Evolutionary conservation across 2,888 invertebrate genomes (phyloP), one percentile per base, ranked within the genome.

Genomic region (Tachina grossa): DNA sequence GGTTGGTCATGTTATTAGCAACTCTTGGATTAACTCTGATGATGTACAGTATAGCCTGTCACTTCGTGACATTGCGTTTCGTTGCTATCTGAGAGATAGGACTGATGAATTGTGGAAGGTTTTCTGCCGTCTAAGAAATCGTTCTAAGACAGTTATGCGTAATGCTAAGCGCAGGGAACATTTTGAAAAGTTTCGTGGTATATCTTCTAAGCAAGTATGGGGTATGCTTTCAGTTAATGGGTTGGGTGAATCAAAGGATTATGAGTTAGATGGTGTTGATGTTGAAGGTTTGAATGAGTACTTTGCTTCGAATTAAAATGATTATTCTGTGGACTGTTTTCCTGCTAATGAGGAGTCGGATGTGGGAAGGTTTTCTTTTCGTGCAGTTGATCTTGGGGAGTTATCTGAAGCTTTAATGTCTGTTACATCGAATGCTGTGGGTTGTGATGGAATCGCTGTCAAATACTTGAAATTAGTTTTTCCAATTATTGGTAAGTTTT

Each of bases 111-210:
- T n/a, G 31, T 61, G 41, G 61, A 61, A 13, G 13, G 9, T 9
- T 5, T 61, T 61, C n/a, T 61, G 61, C 16, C 9, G 41, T 39
- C 9, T 43, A 2, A 43, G 61, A 16, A 61, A 61, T 61, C 61
- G 6, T 61, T 43, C 61, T 5, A 61, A 61, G n/a, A 43, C 61
- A 8, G 61, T 61, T n/a, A 61, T 61, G 11, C 61, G 61, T 16
- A 61, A 61, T 43, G 43, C 16, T n/a, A n/a, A n/a, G n/a, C n/a
- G n/a, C n/a, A n/a, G n/a, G n/a, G n/a, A n/a, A n/a, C n/a, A n/a
- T n/a, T n/a, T n/a, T n/a, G n/a, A n/a, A n/a, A 41, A 0, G 16
- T 53, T 53, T 9, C 5, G 19, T 16, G 19, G 10, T 53, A 53
- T 16, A 10, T 16, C 9, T 0, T n/a, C 53, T n/a, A 19, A 53